A percentile compares a stretch with the other conserved stretches of the same genome.
phyloP scores from a whole-genome alignment of 2,797 vertebrate genomes.

The Chelon auratus region DNA sequence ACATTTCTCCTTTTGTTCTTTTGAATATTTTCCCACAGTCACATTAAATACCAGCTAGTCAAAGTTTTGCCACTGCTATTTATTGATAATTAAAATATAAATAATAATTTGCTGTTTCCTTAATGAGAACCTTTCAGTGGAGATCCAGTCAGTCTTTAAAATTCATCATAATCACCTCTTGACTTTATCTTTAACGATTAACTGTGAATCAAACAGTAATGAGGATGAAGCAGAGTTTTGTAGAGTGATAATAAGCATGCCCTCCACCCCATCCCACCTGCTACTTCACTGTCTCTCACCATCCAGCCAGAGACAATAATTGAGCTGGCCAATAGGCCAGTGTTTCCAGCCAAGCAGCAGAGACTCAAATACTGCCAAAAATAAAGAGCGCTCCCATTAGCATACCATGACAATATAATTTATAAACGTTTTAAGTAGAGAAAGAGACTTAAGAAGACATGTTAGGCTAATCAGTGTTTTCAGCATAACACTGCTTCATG shows the following conservation, averaged over 20 bases:
- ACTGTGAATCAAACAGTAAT: constrained; percentile 43
- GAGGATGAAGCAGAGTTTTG: constrained; percentile 49
- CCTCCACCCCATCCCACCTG: constrained; percentile 27
- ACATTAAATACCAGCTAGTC: background rate
- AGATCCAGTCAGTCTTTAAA: background rate
- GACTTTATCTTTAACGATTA: constrained; percentile 20
- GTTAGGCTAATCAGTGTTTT: constrained; percentile 24
- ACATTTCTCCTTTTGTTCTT: background rate
- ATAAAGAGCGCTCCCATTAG: constrained; percentile 20
- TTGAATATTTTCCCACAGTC: background rate
- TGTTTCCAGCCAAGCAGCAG: constrained; percentile 38
- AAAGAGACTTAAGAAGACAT: constrained; percentile 20
- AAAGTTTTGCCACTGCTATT: no score
- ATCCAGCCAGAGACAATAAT: constrained; percentile 65
- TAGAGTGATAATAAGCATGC: constrained; percentile 65
- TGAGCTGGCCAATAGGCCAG: constrained; percentile 67
- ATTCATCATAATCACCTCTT: constrained; percentile 10
- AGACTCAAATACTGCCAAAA: constrained; percentile 23
- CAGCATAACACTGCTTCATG: constrained; percentile 3
- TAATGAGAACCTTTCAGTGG: constrained; percentile 23
- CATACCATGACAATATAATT: constrained; percentile 18
- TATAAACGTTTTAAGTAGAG: constrained; percentile 13
- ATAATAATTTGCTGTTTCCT: background rate
- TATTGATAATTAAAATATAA: background rate
- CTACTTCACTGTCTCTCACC: background rate